A percentile compares a stretch with the other conserved stretches of the same genome.
These are phyloP conservation scores for Hemitrygon akajei DNA, from an alignment of 2,797 vertebrate species.

Conservation along the genomic window DNA sequence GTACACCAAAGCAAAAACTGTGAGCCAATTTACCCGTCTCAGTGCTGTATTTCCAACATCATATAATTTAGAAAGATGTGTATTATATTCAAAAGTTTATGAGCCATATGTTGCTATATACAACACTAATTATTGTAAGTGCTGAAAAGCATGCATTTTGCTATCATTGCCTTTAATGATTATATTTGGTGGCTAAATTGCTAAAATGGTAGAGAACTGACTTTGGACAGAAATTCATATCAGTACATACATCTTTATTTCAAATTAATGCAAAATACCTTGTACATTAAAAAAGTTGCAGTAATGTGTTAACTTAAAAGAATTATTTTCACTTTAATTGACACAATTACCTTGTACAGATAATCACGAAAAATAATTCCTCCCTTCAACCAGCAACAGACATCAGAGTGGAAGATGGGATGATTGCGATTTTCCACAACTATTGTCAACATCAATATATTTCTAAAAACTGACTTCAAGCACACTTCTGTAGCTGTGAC, in stretches of 20 bases:
- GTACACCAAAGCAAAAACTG: too few species aligned
- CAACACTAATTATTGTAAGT: too few species aligned
- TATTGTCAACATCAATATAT: constrained; percentile 2
- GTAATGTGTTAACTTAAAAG: constrained; percentile 4
- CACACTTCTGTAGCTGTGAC: background rate
- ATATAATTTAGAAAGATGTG: background rate
- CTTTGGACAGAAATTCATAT: background rate
- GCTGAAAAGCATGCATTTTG: background rate
- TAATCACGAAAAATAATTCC: background rate
- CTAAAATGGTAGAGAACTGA: background rate
- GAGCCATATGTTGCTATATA: background rate
- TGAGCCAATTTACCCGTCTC: too few species aligned
- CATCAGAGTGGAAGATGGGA: background rate
- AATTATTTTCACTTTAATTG: background rate
- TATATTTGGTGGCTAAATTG: background rate
- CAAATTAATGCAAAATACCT: background rate
- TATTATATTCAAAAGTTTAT: background rate
- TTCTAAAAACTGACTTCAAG: background rate
- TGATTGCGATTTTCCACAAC: background rate
- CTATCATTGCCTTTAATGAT: background rate
- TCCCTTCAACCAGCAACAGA: background rate
- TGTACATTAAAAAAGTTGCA: background rate
- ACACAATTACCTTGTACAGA: background rate
- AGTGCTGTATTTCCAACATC: too few species aligned
- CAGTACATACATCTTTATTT: constrained; percentile 19